Evolutionary conservation across 2,888 invertebrate genomes (phyloP).

Genomic region (Odontomyia ornata): DNA sequence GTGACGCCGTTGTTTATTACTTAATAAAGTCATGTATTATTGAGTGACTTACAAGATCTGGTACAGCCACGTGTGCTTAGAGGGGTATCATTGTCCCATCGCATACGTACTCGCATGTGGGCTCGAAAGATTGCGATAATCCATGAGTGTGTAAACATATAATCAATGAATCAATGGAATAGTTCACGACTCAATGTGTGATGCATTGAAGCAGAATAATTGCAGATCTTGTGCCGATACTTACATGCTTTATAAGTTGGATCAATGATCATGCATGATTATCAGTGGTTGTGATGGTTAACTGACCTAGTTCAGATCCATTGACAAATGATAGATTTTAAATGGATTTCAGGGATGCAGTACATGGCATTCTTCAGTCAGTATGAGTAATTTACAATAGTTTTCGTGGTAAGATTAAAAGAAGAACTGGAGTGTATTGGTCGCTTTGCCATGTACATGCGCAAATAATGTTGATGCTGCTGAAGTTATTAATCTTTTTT

Average conservation of each 20-base stretch:
- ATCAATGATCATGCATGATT: slow-evolving; percentile 17
- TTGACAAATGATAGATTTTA: neutral
- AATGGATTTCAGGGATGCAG: no score
- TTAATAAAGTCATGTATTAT: slow-evolving; percentile 40
- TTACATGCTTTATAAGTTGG: neutral
- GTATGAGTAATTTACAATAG: no score
- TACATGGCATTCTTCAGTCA: no score
- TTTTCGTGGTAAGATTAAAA: no score
- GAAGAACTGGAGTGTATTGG: no score
- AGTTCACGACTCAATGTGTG: neutral
- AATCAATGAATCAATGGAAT: neutral
- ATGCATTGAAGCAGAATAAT: slow-evolving; percentile 13
- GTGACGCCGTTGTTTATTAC: slow-evolving; percentile 40
- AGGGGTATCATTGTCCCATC: neutral
- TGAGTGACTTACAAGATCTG: slow-evolving; percentile 24
- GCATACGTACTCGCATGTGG: neutral
- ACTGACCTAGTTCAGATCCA: slow-evolving; percentile 6
- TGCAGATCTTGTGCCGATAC: neutral
- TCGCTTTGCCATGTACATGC: no score
- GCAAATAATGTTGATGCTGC: no score
- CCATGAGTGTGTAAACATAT: neutral
- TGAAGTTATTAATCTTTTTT: no score
- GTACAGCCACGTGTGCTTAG: neutral
- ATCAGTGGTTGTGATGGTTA: neutral
- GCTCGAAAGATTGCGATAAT: neutral